Conservation (phyloP, 2,888 invertebrate species). For the Metacarcinus magister region DNA sequence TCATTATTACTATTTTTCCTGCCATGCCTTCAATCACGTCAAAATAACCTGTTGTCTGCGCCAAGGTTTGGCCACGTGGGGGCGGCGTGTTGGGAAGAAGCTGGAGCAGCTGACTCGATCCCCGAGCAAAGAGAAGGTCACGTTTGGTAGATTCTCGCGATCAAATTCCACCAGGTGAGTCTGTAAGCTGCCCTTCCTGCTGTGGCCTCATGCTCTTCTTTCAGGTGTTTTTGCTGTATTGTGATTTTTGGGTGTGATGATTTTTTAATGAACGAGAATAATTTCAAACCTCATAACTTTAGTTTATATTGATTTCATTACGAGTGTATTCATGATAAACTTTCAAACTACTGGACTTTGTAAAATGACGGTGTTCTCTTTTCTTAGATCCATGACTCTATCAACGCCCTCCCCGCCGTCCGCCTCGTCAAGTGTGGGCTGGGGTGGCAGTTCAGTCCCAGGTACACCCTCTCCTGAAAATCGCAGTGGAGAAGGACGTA, state of each 20-base stretch:
- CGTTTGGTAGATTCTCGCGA: conserved; percentile 59
- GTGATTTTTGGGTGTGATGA: not conserved
- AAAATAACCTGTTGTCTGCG: not conserved
- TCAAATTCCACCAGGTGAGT: conserved; percentile 72
- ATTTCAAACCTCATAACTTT: not conserved
- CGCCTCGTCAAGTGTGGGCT: conserved; percentile 7
- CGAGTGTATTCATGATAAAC: not conserved
- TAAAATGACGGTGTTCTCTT: not conserved
- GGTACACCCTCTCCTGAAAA: conserved; percentile 74
- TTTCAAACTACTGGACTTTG: not conserved
- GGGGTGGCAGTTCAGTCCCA: conserved; percentile 75
- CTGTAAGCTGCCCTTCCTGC: not conserved
- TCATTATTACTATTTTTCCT: not conserved
- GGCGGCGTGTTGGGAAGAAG: conserved; percentile 91
- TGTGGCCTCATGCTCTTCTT: not conserved
- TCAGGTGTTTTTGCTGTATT: not conserved
- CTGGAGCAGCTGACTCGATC: conserved; percentile 90
- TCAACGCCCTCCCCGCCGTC: conserved; percentile 61
- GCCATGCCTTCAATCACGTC: not conserved
- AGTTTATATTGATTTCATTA: not conserved
- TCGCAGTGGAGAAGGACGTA: conserved; percentile 67
- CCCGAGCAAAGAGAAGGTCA: conserved; percentile 87
- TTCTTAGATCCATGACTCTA: conserved; percentile 59
- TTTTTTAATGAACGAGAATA: not conserved
- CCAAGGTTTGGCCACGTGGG: conserved; percentile 90